Percentiles rank a stretch among this genome's conserved stretches.
phyloP scores from a whole-genome alignment of 2,113 vertebrate genomes.

The Oenanthe melanoleuca region DNA sequence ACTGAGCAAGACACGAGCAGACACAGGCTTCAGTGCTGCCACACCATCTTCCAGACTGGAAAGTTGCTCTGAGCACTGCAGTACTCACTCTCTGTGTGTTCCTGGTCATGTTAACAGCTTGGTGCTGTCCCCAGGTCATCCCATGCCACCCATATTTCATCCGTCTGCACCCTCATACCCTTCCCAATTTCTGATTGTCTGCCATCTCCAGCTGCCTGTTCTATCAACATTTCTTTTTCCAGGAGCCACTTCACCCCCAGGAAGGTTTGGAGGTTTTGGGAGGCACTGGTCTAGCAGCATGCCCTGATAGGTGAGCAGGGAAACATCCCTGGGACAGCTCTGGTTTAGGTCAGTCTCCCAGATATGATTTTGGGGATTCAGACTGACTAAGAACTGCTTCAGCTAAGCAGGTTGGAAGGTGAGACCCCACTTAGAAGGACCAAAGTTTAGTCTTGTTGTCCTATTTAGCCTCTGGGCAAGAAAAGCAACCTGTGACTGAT shows the following conservation, averaged over 20 bases:
- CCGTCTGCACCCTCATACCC: neutral
- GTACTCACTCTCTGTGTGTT: neutral
- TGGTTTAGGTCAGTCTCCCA: neutral
- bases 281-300: neutral
- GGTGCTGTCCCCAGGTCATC: neutral
- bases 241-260: neutral
- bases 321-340: neutral
- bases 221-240: neutral
- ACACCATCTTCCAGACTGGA: neutral
- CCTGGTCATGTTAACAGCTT: neutral
- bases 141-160: neutral
- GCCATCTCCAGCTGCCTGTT: neutral
- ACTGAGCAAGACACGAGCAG: neutral
- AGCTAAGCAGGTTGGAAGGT: neutral
- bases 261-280: neutral
- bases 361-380: neutral
- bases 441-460: neutral
- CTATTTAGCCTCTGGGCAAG: neutral
- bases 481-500: neutral
- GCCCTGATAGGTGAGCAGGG: neutral
- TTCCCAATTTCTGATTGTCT: neutral
- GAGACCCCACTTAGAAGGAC: neutral
- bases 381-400: neutral
- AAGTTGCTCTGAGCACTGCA: neutral
- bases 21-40: neutral